These are phyloP conservation scores for Prenolepis imparis DNA, from an alignment of 2,888 invertebrate species.

Conservation along the genomic window DNA sequence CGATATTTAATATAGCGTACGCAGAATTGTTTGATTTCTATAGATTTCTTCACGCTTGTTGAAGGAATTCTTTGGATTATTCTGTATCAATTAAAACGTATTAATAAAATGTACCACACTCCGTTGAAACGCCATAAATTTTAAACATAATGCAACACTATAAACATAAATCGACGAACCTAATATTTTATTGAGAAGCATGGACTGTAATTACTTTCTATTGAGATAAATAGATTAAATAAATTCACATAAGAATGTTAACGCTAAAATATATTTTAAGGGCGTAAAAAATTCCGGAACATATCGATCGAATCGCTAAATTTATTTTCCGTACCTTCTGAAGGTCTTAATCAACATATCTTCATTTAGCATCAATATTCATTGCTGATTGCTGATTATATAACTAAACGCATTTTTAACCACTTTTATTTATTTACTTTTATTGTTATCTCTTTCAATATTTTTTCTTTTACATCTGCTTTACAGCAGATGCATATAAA, in stretches of 20 bases:
- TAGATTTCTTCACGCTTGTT: conserved; percentile 12
- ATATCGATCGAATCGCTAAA: not conserved
- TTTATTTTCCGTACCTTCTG: conserved; percentile 5
- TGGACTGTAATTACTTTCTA: not conserved
- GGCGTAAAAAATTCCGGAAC: not conserved
- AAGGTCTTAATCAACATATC: not conserved
- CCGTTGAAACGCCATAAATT: not conserved
- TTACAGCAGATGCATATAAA: not conserved
- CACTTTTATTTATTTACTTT: conserved; percentile 1
- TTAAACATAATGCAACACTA: too few relatives aligned
- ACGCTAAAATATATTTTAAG: not conserved
- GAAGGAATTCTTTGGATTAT: conserved; percentile 6
- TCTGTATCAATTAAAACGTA: not conserved
- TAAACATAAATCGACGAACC: too few relatives aligned
- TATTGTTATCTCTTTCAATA: not conserved
- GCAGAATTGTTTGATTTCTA: conserved; percentile 47
- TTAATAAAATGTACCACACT: conserved; percentile 18
- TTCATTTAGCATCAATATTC: not conserved
- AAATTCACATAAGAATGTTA: not conserved
- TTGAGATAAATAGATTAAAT: not conserved
- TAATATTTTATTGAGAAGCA: not conserved
- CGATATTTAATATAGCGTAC: conserved; percentile 30
- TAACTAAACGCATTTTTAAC: not conserved
- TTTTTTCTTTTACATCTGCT: not conserved
- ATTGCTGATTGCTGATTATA: not conserved